Evolutionary conservation across 2,797 vertebrate species (phyloP), one percentile per base, ranked within the genome.

Genomic region (Scarus forsteni): DNA sequence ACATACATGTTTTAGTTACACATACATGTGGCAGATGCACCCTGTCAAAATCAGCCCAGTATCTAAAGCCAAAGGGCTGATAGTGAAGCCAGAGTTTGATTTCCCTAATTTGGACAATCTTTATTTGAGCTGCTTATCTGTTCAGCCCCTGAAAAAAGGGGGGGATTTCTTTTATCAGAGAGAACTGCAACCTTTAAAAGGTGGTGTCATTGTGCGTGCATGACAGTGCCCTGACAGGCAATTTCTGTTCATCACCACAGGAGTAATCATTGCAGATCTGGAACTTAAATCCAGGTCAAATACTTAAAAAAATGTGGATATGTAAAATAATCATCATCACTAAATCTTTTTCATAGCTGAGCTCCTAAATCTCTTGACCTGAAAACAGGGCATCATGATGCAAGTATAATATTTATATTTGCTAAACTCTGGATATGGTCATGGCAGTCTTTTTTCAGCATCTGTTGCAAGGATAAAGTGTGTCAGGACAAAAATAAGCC

Each of bases 1-100:
- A 66, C 54, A 80, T 77, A 78, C 85, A 91, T 91, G 87, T 82
- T 92, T 53, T n/a, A n/a, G n/a, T 77, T 73, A 58, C 74, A 88
- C 75, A 86, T 65, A 62, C 75, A 55, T 73, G 79, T 93, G 91
- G 85, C 89, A 90, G 66, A 49, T 60, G 2, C 53, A 55, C 36
- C 71, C 63, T 44, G 72, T 79, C 76, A 66, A 64, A 58, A 80
- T 78, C 70, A 81, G 60, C 75, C 70, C 59, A 74, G 51, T 1
- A 2, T 66, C 10, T 62, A 50, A 75, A 77, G 70, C 68, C 72
- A 84, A 42, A 71, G 56, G 59, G 11, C 13, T 59, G 54, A 70
- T 35, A 36, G 49, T 3, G 48, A 73, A 72, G 81, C 75, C 73
- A 82, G 79, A 80, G 54, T 58, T 67, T 60, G 51, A 65, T 50